These are phyloP conservation scores for Muscicapa striata DNA, from an alignment of 2,797 vertebrate species.

Conservation along the genomic window DNA sequence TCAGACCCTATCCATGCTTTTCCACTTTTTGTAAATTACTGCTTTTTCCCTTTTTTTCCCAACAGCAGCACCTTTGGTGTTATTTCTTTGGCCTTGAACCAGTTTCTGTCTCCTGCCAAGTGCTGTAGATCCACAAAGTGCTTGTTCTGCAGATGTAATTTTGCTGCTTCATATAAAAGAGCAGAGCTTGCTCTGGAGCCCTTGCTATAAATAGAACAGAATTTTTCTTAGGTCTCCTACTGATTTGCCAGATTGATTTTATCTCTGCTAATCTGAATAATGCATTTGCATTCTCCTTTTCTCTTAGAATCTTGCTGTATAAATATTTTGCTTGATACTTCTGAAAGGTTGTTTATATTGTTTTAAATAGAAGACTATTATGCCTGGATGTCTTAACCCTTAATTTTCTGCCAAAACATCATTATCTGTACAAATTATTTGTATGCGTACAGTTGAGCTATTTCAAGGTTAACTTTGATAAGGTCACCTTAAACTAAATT, in stretches of 20 bases:
- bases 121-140: slow-evolving; percentile 66
- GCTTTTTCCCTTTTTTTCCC: neutral
- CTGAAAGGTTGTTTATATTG: neutral
- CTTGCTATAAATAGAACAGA: slow-evolving; percentile 74
- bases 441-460: neutral
- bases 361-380: neutral
- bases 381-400: neutral
- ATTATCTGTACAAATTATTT: neutral
- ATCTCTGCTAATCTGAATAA: slow-evolving; percentile 67
- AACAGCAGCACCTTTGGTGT: slow-evolving; percentile 10
- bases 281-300: slow-evolving; percentile 26
- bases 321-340: slow-evolving; percentile 10
- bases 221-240: slow-evolving; percentile 66
- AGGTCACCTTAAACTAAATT: neutral
- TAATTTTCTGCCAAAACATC: neutral
- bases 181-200: slow-evolving; percentile 47
- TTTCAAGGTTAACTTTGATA: neutral
- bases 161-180: slow-evolving; percentile 71
- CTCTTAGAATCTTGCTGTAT: neutral
- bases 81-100: slow-evolving; percentile 72
- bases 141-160: slow-evolving; percentile 74
- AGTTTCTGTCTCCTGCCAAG: slow-evolving; percentile 65
- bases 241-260: slow-evolving; percentile 69
- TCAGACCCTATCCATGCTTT: neutral
- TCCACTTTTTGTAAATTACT: neutral